Evolutionary conservation across 2,113 vertebrate genomes (phyloP).

Genomic region (Antechinus stuartii): DNA sequence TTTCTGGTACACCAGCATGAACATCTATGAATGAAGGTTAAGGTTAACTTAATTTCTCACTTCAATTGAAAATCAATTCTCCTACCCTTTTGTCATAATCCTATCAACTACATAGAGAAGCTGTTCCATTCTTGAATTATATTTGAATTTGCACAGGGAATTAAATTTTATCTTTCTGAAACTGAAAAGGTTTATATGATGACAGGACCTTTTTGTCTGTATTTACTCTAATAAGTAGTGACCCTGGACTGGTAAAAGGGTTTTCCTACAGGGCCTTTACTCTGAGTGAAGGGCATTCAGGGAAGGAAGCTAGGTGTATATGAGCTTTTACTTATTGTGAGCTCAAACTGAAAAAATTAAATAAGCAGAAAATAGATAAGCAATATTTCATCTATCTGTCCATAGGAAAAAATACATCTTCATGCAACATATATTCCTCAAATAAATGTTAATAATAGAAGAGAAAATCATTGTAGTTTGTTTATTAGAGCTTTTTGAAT

Average conservation of each 20-base stretch:
- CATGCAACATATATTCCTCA: conserved; percentile 23
- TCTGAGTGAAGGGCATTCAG: conserved; percentile 57
- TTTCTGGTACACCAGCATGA: conserved; percentile 72
- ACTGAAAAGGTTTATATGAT: conserved; percentile 65
- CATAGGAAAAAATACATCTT: conserved; percentile 38
- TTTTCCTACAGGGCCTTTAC: neutral
- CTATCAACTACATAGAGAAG: conserved; percentile 78
- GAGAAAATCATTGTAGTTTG: conserved; percentile 8
- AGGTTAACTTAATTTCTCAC: conserved; percentile 86
- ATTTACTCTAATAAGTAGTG: conserved; percentile 59
- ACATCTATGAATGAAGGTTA: conserved; percentile 79
- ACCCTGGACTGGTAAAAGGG: conserved; percentile 59
- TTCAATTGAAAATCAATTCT: conserved; percentile 85
- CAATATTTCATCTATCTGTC: neutral
- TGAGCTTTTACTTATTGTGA: neutral
- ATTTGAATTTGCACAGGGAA: conserved; percentile 78
- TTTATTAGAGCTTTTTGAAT: conserved; percentile 30
- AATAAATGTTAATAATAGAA: conserved; percentile 34
- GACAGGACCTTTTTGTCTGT: conserved; percentile 55
- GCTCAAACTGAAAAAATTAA: conserved; percentile 20
- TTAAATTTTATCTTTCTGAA: conserved; percentile 78
- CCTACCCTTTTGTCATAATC: conserved; percentile 81
- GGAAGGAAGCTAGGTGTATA: conserved; percentile 26
- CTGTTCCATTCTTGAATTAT: conserved; percentile 78
- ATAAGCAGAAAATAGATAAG: neutral